Percentiles rank a stretch among this genome's conserved stretches.
phyloP scores from a whole-genome alignment of 2,888 invertebrate genomes.

The Archaeoteleia sp. region DNA sequence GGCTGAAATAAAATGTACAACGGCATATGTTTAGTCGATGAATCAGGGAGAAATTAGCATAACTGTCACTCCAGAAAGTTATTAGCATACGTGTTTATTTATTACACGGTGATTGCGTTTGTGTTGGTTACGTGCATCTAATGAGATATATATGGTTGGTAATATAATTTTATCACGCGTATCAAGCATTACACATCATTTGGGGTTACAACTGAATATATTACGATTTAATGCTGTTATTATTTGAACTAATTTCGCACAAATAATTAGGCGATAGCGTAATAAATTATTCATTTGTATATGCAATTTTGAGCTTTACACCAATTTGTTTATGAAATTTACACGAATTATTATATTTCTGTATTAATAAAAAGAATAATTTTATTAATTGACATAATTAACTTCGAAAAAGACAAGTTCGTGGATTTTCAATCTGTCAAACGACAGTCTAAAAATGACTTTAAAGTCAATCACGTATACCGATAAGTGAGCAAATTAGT shows the following conservation, averaged over 20 bases:
- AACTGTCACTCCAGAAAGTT: slow-evolving; percentile 63
- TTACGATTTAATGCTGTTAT: slow-evolving; percentile 13
- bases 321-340: no score
- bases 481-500: not conserved
- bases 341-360: no score
- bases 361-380: no score
- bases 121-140: slow-evolving; percentile 33
- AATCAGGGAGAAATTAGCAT: slow-evolving; percentile 71
- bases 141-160: slow-evolving; percentile 28
- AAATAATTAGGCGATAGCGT: no score
- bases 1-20: slow-evolving; percentile 29
- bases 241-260: slow-evolving; percentile 9
- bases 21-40: slow-evolving; percentile 57
- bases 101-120: slow-evolving; percentile 27
- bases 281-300: no score
- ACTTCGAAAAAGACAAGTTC: no score
- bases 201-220: not conserved
- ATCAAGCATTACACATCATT: slow-evolving; percentile 31
- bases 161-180: slow-evolving; percentile 29
- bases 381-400: no score
- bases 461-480: not conserved
- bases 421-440: no score
- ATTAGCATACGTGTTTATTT: slow-evolving; percentile 64
- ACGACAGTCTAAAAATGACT: not conserved
- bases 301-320: no score